Evolutionary conservation across 2,113 vertebrate species (phyloP).

Genomic region (Myotis lucifugus): DNA sequence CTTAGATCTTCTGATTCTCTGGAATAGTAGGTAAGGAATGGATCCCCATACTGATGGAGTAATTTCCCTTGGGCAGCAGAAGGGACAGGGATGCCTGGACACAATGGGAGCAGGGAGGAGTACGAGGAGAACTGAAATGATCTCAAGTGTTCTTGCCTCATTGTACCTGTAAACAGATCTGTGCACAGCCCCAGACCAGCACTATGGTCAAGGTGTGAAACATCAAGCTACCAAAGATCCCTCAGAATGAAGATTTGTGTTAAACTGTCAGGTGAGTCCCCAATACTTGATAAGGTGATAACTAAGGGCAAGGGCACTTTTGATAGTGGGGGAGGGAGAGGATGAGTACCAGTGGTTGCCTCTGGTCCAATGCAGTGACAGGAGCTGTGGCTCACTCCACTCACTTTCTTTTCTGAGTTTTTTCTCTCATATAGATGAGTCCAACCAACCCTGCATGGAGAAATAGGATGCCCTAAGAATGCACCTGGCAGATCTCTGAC

Average conservation of each 20-base stretch:
- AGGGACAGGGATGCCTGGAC: not conserved
- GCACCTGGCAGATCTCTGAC: not conserved
- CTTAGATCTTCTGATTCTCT: not conserved
- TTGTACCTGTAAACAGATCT: not conserved
- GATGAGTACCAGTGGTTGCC: not conserved
- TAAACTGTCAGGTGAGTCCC: not conserved
- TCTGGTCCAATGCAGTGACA: no score
- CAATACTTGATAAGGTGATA: not conserved
- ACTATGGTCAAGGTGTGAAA: not conserved
- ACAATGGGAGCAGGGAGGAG: not conserved
- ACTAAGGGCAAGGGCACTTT: not conserved
- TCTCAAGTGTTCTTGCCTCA: not conserved
- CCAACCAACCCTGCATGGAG: not conserved
- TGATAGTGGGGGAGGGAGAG: not conserved
- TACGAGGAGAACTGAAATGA: not conserved
- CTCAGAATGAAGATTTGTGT: not conserved
- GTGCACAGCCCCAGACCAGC: not conserved
- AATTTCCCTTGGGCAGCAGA: not conserved
- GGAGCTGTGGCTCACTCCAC: not conserved
- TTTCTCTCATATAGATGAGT: no score
- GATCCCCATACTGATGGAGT: not conserved
- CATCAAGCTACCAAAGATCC: not conserved
- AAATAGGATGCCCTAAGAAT: not conserved
- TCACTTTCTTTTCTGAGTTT: not conserved
- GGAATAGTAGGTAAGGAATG: not conserved